Base-by-base conservation (phyloP, 2,888 invertebrate species). In the Cheilosia pagana region DNA sequence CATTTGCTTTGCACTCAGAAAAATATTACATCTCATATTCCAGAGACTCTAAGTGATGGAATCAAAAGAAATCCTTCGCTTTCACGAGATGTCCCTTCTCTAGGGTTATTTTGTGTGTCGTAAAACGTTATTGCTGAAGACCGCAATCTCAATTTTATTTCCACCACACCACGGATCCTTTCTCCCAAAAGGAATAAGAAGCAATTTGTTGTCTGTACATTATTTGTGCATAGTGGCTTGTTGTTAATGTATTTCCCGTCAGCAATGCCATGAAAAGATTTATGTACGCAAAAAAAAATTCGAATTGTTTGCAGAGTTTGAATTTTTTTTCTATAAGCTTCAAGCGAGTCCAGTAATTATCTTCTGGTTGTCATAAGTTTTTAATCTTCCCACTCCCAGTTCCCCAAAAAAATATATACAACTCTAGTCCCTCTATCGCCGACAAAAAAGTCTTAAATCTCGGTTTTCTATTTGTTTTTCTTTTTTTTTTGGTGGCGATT, bases 131-230 rank as follows among this genome's bases (percentile, higher is more conserved):
- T 41, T 39, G n/a, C 12, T 14, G 3, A 3, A 16, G 19, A 45
- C 45, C 12, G 35, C 35, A 35, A 45, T 45, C 25, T 28, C 10
- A 28, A 45, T 16, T 50, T 21, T 14, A 19, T 62, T 63, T 50
- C 63, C 50, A 50, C 7, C 50, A 62, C 23, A 35, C 35, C 12
- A 12, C 12, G 63, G 53, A 65, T 65, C 52, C 52, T 65, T 39
- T 48, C 19, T 10, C 8, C 48, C 28, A 16, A 52, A 39, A 25
- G 23, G 2, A 14, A 52, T 31, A 21, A 16, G 25, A 39, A 52
- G 25, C 63, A 63, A 8, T 28, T 28, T 6, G 0, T 28, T 28
- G 28, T 28, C 28, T 28, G 28, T 8, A 8, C 28, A 8, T 28
- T 28, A 65, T 52, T 52, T 39, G 45, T 45, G 19, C 28, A 45